Evolutionary conservation across 2,888 invertebrate species (phyloP).

Genomic region (Dastarcus helophoroides): DNA sequence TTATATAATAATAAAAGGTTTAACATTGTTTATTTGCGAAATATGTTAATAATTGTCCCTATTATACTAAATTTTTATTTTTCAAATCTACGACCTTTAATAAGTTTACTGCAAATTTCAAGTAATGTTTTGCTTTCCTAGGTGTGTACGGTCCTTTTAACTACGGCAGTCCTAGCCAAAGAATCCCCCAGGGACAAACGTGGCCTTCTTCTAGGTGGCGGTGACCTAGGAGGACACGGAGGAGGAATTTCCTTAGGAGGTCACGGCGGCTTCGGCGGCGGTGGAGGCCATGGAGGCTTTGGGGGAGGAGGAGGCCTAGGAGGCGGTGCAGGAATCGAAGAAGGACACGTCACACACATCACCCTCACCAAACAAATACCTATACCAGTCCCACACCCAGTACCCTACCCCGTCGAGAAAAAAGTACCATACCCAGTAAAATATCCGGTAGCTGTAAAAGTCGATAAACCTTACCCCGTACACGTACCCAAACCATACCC

Average conservation of each 20-base stretch:
- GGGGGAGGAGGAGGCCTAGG: constrained; percentile 14
- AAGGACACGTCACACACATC: constrained; percentile 39
- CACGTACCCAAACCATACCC: constrained; percentile 39
- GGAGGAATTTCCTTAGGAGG: constrained; percentile 11
- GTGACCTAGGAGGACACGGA: constrained; percentile 7
- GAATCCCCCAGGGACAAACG: constrained; percentile 10
- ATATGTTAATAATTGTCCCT: too few species aligned
- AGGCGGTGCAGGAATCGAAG: constrained; percentile 17
- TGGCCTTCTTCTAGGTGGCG: constrained; percentile 14
- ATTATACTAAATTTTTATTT: too few species aligned
- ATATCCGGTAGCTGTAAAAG: constrained; percentile 35
- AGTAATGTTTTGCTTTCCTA: constrained; percentile 11
- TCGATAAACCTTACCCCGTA: constrained; percentile 37
- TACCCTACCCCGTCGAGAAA: constrained; percentile 42
- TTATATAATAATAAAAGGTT: too few species aligned
- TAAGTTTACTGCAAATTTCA: too few species aligned
- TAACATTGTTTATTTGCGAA: too few species aligned
- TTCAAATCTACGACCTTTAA: too few species aligned
- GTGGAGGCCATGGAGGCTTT: constrained; percentile 7
- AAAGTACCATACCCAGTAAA: constrained; percentile 37
- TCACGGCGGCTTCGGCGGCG: constrained; percentile 7
- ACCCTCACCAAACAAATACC: constrained; percentile 35
- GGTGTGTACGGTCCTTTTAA: constrained; percentile 22
- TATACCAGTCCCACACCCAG: constrained; percentile 42
- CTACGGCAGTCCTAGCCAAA: constrained; percentile 19